These are phyloP conservation scores for Chaetodon trifascialis DNA, from an alignment of 2,113 vertebrate genomes.

Conservation along the genomic window DNA sequence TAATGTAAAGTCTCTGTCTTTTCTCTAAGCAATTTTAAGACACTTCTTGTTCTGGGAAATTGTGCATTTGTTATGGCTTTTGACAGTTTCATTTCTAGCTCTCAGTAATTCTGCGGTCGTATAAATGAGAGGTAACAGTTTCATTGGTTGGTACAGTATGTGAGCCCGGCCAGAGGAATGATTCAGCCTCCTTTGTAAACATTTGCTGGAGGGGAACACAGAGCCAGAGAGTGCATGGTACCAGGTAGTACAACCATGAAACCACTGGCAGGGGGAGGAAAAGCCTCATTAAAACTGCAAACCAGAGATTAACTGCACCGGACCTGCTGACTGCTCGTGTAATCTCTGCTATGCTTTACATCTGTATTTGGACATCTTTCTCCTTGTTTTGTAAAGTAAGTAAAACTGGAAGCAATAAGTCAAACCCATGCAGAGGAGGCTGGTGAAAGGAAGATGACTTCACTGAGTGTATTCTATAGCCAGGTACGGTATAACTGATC, in stretches of 20 bases:
- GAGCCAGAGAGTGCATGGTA: slow-evolving; percentile 74
- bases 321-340: slow-evolving; percentile 44
- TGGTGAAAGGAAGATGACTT: slow-evolving; percentile 48
- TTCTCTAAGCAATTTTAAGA: background rate
- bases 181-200: slow-evolving; percentile 72
- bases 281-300: slow-evolving; percentile 68
- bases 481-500: slow-evolving; percentile 68
- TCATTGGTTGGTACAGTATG: slow-evolving; percentile 33
- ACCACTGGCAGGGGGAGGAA: slow-evolving; percentile 62
- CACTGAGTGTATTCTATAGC: slow-evolving; percentile 47
- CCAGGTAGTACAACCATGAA: slow-evolving; percentile 77
- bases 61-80: slow-evolving; percentile 6
- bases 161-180: slow-evolving; percentile 39
- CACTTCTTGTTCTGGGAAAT: slow-evolving; percentile 1
- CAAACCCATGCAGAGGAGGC: slow-evolving; percentile 18
- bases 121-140: slow-evolving; percentile 36
- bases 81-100: slow-evolving; percentile 32
- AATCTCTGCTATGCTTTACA: slow-evolving; percentile 41
- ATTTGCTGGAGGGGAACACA: slow-evolving; percentile 49
- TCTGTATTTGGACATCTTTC: slow-evolving; percentile 32
- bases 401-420: slow-evolving; percentile 55
- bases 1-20: background rate
- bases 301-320: slow-evolving; percentile 57
- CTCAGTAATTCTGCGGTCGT: slow-evolving; percentile 34
- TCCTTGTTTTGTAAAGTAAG: slow-evolving; percentile 36